These are phyloP conservation scores for Monochamus alternatus DNA, from an alignment of 2,888 invertebrate genomes.

Conservation along the genomic window DNA sequence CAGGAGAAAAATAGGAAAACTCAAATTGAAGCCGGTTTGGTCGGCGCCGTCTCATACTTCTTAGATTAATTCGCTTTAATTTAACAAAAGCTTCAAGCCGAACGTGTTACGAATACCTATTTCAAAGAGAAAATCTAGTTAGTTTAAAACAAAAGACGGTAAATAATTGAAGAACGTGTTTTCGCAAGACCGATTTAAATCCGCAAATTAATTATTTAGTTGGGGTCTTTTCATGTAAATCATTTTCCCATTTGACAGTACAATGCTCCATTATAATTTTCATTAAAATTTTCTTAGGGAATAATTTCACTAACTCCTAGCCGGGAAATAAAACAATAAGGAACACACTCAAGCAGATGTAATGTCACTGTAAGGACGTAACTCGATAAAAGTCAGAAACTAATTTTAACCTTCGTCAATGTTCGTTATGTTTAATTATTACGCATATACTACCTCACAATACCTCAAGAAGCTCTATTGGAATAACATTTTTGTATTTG, in stretches of 20 bases:
- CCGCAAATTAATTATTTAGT: slow-evolving; percentile 64
- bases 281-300: slow-evolving; percentile 25
- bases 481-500: too few relatives aligned
- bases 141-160: slow-evolving; percentile 66
- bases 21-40: slow-evolving; percentile 56
- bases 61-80: slow-evolving; percentile 65
- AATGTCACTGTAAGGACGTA: neutral
- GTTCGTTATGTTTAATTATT: slow-evolving; percentile 11
- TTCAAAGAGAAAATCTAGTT: slow-evolving; percentile 62
- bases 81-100: slow-evolving; percentile 64
- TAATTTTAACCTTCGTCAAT: slow-evolving; percentile 31
- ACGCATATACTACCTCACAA: too few relatives aligned
- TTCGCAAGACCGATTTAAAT: slow-evolving; percentile 60
- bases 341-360: slow-evolving; percentile 6
- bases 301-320: slow-evolving; percentile 24
- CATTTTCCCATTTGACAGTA: slow-evolving; percentile 49
- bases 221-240: slow-evolving; percentile 60
- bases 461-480: too few relatives aligned
- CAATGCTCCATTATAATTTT: slow-evolving; percentile 34
- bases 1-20: slow-evolving; percentile 56
- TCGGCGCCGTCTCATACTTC: slow-evolving; percentile 55
- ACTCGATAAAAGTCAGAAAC: slow-evolving; percentile 26
- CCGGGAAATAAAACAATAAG: slow-evolving; percentile 17
- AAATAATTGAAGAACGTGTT: slow-evolving; percentile 66
- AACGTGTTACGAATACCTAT: slow-evolving; percentile 64